These are phyloP conservation scores for Drosophila pruinosa DNA, from an alignment of 1,140 invertebrate genomes.

Conservation along the genomic window DNA sequence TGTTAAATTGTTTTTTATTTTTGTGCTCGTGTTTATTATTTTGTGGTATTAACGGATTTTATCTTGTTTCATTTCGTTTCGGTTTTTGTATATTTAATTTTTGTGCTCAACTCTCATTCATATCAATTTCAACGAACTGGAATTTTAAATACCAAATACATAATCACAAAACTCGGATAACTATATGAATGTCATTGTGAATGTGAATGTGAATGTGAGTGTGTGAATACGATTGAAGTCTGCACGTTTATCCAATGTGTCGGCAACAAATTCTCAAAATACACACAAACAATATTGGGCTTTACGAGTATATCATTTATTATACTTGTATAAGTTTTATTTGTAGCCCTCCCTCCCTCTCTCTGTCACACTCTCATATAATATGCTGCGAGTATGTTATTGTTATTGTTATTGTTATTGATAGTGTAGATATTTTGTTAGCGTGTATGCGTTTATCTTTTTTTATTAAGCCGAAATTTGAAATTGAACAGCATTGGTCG, in stretches of 20 bases:
- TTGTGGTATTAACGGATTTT: slow-evolving; percentile 23
- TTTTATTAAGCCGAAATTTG: slow-evolving; percentile 13
- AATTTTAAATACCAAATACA: slow-evolving; percentile 28
- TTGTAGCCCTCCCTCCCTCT: not conserved
- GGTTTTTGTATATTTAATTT: slow-evolving; percentile 20
- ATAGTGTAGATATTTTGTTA: not conserved
- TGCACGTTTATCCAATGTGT: slow-evolving; percentile 10
- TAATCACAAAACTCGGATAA: not conserved
- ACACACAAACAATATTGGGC: not conserved
- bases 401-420: slow-evolving; percentile 10
- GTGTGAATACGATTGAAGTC: slow-evolving; percentile 24
- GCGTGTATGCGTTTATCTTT: not conserved
- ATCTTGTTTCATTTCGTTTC: slow-evolving; percentile 34
- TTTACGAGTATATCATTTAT: slow-evolving; percentile 36
- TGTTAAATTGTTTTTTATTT: not conserved
- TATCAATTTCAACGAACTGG: slow-evolving; percentile 34
- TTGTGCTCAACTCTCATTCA: slow-evolving; percentile 9
- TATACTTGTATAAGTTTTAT: slow-evolving; percentile 18
- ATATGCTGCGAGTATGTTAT: not conserved
- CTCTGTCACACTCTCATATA: not conserved
- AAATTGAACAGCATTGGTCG: slow-evolving; percentile 24
- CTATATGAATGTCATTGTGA: slow-evolving; percentile 8
- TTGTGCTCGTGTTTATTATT: not conserved
- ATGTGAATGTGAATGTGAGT: slow-evolving; percentile 24
- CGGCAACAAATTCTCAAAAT: slow-evolving; percentile 22